A percentile compares a stretch with the other conserved stretches of the same genome.
phyloP scores from a whole-genome alignment of 2,888 invertebrate genomes.

The Tenthredo amoena region DNA sequence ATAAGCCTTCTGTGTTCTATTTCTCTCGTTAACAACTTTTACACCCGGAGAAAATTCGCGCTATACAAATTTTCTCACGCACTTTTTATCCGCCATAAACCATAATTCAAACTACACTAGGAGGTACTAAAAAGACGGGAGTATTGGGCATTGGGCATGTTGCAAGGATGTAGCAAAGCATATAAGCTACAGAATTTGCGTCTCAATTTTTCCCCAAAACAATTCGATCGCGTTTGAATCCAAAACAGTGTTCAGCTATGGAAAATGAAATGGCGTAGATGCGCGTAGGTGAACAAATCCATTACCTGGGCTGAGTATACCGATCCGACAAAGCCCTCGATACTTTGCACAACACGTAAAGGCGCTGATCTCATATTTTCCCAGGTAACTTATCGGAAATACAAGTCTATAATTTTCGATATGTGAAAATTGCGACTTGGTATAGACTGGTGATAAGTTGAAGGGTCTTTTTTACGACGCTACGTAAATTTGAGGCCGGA shows the following conservation, averaged over 20 bases:
- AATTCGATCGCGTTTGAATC: background rate
- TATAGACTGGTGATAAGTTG: background rate
- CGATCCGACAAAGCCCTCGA: background rate
- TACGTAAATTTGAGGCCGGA: background rate
- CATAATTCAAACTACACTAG: background rate
- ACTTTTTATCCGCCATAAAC: background rate
- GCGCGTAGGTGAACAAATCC: background rate
- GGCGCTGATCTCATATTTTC: background rate
- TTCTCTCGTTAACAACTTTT: background rate
- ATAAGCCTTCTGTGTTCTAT: background rate
- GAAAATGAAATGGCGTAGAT: background rate
- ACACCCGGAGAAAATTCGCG: background rate
- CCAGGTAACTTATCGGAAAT: constrained; percentile 5
- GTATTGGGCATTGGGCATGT: background rate
- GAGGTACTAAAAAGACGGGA: background rate
- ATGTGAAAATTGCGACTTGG: background rate
- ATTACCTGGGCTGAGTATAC: background rate
- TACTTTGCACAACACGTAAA: background rate
- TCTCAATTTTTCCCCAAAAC: background rate
- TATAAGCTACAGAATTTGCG: background rate
- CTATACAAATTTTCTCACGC: background rate
- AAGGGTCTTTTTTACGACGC: background rate
- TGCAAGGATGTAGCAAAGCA: too few species aligned
- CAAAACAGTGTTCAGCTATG: background rate
- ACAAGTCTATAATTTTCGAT: constrained; percentile 13